Evolutionary conservation across 2,888 invertebrate species (phyloP), one percentile per base, ranked within the genome.

Genomic region (Heteromurus nitidus): DNA sequence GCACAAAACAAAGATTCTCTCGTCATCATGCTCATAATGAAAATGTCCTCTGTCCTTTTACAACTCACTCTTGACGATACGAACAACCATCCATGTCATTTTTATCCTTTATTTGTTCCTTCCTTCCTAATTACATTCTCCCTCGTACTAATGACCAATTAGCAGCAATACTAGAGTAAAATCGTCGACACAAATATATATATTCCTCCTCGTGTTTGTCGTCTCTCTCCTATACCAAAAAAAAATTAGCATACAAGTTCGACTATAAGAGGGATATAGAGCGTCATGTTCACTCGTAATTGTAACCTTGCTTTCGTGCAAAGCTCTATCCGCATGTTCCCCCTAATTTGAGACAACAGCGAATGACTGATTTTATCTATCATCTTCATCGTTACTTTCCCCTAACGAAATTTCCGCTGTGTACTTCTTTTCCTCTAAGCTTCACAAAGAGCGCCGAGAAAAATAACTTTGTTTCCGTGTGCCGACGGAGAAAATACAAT

Each of bases 101-200:
- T 75, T 67, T 18, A 3, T 11, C 42, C 60, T 62, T 68, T 55
- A 16, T 68, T 47, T 36, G 50, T 20, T 44, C 64, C 64, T 42
- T 64, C 64, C 64, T 64, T 69, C 68, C 68, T 77, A 77, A 77
- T 77, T 74, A 65, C 74, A 42, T 65, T 65, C 74, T 74, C 64
- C 26, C 30, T 30, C 64, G n/a, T n/a, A n/a, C 47, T 77, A 77
- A 77, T 77, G 77, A 77, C 69, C 77, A 77, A 77, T 77, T 77
- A 77, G 77, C 30, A 28, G 18, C 22, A 28, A 47, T 50, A 62
- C 1, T 11, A 30, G n/a, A n/a, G n/a, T n/a, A n/a, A n/a, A n/a
- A n/a, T n/a, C n/a, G n/a, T n/a, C n/a, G n/a, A n/a, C n/a, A n/a
- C n/a, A n/a, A n/a, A n/a, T n/a, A n/a, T n/a, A n/a, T n/a, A n/a